A percentile compares a stretch with the other conserved stretches of the same genome.
phyloP scores from a whole-genome alignment of 2,888 invertebrate genomes.

The Oxyteleia sp. region DNA sequence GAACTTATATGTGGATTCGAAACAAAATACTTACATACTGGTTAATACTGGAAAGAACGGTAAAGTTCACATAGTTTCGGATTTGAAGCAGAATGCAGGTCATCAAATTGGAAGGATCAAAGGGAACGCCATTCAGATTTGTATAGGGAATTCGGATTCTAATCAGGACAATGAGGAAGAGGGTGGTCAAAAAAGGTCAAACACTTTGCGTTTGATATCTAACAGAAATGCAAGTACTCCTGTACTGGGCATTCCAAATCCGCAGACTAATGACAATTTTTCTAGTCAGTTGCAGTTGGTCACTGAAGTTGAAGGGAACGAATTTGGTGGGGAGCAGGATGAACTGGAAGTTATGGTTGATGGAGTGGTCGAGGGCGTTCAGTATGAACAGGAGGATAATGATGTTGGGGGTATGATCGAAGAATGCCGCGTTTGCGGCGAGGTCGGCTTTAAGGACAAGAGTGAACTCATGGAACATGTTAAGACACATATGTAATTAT shows the following conservation, averaged over 20 bases:
- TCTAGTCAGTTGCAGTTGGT: conserved; percentile 81
- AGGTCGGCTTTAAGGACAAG: conserved; percentile 84
- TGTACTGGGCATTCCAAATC: conserved; percentile 83
- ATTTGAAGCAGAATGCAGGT: conserved; percentile 34
- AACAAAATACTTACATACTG: conserved; percentile 56
- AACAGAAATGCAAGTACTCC: conserved; percentile 83
- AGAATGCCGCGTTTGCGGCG: conserved; percentile 86
- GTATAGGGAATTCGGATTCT: conserved; percentile 68
- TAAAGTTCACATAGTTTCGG: conserved; percentile 49
- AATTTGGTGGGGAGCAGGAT: conserved; percentile 62
- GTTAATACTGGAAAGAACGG: conserved; percentile 53
- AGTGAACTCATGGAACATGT: conserved; percentile 86
- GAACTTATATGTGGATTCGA: conserved; percentile 36
- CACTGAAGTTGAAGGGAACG: conserved; percentile 71
- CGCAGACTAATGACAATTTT: conserved; percentile 81
- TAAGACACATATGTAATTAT: conserved; percentile 85
- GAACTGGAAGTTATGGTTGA: conserved; percentile 69
- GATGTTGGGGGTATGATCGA: conserved; percentile 64
- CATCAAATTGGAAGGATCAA: conserved; percentile 22
- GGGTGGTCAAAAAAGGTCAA: conserved; percentile 41
- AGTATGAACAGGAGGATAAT: conserved; percentile 77
- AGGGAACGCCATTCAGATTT: conserved; percentile 75
- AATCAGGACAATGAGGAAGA: conserved; percentile 61
- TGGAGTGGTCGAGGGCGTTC: conserved; percentile 63
- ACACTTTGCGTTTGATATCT: conserved; percentile 84